Conservation (phyloP, 2,113 vertebrate genomes). For the Chascanopsetta lugubris region DNA sequence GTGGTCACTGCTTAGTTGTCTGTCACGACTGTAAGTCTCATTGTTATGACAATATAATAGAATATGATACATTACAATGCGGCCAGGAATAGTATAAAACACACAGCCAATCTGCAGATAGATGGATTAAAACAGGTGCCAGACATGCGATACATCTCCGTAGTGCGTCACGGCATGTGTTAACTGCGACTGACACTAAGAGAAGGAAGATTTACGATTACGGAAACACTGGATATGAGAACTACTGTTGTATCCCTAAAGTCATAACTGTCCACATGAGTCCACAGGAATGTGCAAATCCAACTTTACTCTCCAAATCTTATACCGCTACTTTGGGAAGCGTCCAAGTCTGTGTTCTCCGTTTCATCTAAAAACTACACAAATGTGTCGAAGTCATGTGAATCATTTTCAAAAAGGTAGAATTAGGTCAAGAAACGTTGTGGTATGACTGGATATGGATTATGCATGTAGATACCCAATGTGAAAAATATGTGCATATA, state of each 20-base stretch:
- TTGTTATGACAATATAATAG: neutral
- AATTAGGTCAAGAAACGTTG: too few species aligned
- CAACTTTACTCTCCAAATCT: neutral
- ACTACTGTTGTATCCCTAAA: constrained; percentile 1
- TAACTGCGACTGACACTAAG: constrained; percentile 8
- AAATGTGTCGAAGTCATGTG: too few species aligned
- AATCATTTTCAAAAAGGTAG: too few species aligned
- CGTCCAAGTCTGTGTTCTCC: neutral
- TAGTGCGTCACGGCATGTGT: neutral
- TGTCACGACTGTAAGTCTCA: neutral
- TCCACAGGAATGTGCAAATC: neutral
- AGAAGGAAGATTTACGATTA: neutral
- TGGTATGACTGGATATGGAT: too few species aligned
- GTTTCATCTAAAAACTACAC: too few species aligned
- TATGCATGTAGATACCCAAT: too few species aligned
- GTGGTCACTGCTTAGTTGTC: neutral
- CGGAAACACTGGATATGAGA: neutral
- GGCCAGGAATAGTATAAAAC: neutral
- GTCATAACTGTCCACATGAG: neutral
- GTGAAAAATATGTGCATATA: too few species aligned
- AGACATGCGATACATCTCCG: neutral
- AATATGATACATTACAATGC: constrained; percentile 1
- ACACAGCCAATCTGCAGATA: neutral
- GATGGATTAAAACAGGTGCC: neutral
- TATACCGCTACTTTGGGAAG: neutral